Evolutionary conservation across 2,113 vertebrate species (phyloP).

Genomic region (Chamaetylas fuelleborni): DNA sequence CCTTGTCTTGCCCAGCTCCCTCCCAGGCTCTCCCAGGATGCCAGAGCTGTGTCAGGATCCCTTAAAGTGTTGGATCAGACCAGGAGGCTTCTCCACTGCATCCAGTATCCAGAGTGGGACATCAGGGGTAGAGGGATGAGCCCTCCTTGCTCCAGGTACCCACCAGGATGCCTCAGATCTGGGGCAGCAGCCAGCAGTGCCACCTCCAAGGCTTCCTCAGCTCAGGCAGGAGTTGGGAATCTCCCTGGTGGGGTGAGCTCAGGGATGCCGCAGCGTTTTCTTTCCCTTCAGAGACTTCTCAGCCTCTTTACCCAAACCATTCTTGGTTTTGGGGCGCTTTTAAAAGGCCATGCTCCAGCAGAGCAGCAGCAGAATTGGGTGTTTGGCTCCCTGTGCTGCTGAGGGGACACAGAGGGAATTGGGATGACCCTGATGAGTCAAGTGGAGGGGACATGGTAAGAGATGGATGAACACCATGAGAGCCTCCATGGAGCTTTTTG

Average conservation of each 20-base stretch:
- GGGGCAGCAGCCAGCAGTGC: not conserved
- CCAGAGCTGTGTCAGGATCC: fast-evolving
- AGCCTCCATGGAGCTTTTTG: fast-evolving
- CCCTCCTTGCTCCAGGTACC: not conserved
- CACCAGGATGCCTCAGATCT: fast-evolving
- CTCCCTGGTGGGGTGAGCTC: not conserved
- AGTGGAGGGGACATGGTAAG: fast-evolving
- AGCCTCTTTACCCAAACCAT: not conserved
- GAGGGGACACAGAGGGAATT: not conserved
- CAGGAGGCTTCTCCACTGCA: not conserved
- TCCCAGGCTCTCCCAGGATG: not conserved
- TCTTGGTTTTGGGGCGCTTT: not conserved
- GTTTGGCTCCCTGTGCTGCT: not conserved
- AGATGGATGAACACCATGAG: no score
- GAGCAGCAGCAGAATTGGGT: fast-evolving
- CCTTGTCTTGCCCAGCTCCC: not conserved
- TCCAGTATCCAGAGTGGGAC: not conserved
- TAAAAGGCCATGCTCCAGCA: fast-evolving
- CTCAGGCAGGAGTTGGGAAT: not conserved
- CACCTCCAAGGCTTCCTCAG: not conserved
- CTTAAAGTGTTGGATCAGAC: fast-evolving
- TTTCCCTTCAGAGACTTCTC: not conserved
- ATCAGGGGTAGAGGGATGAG: not conserved
- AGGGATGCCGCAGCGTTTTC: not conserved
- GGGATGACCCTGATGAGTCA: fast-evolving